Evolutionary conservation across 92 coral and sea anemone genomes (phyloP), one percentile per base, ranked within the genome.

Genomic region (Diadumene lineata): DNA sequence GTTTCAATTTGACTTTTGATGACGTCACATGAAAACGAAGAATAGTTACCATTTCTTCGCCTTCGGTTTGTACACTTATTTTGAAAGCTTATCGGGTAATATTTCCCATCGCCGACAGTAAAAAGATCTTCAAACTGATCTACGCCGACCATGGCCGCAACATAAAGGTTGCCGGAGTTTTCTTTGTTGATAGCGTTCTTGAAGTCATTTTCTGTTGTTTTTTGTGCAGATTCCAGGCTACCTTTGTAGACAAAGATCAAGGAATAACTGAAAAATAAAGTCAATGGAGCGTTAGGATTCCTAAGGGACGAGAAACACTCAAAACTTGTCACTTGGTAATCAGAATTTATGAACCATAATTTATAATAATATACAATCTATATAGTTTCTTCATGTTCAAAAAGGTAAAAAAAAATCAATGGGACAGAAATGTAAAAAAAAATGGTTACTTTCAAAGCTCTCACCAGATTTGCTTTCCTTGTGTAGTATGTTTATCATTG

Each of bases 391-490:
- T n/a, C 7, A 60, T 16, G 24, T 7, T 8, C 17, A 44, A 44
- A 44, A 44, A 44, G 51, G 51, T 44, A 44, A 8, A 44, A 44
- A 17, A 8, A 44, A 44, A 44, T 44, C 51, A 44, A 9, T 44
- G 51, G 51, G 17, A 44, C 9, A 44, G 17, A n/a, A n/a, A n/a
- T n/a, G n/a, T n/a, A n/a, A n/a, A n/a, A n/a, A n/a, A n/a, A n/a
- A n/a, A n/a, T n/a, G n/a, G n/a, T n/a, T n/a, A 38, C 48, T 38
- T 6, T 38, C 6, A 13, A 13, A 38, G 6, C 13, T 6, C 48
- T 48, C 19, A 58, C 77, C 73, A 71, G 11, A 84, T 60, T 43
- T 43, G 2, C 57, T 65, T 68, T 31, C 90, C 90, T 64, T 56
- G 34, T 1, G 30, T 57, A 0, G 82, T 69, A 26, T 31, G 67